phyloP scores from a whole-genome alignment of 2,113 vertebrate species.

The Heterochromis multidens region DNA sequence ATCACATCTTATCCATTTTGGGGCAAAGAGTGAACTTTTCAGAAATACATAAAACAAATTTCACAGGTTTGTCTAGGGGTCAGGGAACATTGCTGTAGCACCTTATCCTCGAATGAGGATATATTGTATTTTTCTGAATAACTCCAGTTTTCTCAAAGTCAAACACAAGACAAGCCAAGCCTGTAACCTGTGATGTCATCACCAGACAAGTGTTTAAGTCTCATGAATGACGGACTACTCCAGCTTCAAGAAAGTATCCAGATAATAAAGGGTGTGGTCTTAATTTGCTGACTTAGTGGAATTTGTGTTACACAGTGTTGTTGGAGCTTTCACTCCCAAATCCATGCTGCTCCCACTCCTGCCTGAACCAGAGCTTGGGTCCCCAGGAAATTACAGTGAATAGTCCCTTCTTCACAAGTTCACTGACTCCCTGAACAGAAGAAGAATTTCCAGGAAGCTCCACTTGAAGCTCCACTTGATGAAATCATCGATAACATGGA shows the following conservation, averaged over 20 bases:
- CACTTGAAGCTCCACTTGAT: background rate
- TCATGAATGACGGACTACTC: background rate
- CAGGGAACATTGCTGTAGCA: background rate
- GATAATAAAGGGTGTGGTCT: background rate
- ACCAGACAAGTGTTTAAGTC: background rate
- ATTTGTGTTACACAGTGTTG: background rate
- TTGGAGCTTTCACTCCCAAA: background rate
- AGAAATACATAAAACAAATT: constrained; percentile 3
- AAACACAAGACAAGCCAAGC: background rate
- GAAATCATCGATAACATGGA: background rate
- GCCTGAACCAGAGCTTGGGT: background rate
- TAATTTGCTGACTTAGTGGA: background rate
- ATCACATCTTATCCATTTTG: background rate
- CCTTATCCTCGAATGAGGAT: background rate
- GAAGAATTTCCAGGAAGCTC: background rate
- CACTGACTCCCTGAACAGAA: background rate
- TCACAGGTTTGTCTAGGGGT: background rate
- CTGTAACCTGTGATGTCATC: background rate
- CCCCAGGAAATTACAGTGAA: background rate
- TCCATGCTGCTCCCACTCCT: background rate
- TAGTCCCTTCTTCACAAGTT: background rate
- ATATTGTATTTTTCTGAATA: background rate
- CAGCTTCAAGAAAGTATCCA: background rate
- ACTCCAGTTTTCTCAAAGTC: background rate
- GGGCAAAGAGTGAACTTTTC: background rate